Evolutionary conservation across 2,797 vertebrate genomes (phyloP).

Genomic region (Crenuchus spilurus): DNA sequence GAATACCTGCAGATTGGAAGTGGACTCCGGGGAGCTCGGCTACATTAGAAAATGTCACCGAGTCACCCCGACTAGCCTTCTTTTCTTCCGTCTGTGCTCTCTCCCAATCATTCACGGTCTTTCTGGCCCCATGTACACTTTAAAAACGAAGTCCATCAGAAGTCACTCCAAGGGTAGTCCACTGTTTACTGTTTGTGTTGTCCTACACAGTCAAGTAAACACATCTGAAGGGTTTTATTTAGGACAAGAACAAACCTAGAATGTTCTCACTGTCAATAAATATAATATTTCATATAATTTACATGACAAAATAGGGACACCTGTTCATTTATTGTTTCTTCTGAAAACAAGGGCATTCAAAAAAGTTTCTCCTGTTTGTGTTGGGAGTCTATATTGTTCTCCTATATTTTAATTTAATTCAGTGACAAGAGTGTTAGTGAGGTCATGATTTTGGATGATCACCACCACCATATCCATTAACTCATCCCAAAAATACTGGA

Average conservation of each 20-base stretch:
- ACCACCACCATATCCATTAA: no score
- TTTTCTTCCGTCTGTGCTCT: slow-evolving; percentile 24
- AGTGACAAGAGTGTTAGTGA: no score
- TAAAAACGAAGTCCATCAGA: slow-evolving; percentile 27
- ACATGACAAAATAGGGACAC: no score
- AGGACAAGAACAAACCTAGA: neutral
- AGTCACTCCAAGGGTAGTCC: slow-evolving; percentile 44
- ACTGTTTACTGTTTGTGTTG: neutral
- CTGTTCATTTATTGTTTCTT: no score
- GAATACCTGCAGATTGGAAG: slow-evolving; percentile 60
- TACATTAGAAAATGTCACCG: slow-evolving; percentile 61
- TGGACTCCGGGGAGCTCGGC: slow-evolving; percentile 49
- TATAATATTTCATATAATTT: no score
- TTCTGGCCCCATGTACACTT: slow-evolving; percentile 2
- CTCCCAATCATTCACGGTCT: slow-evolving; percentile 22
- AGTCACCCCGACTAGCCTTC: slow-evolving; percentile 45
- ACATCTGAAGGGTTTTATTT: neutral
- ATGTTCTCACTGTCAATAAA: no score
- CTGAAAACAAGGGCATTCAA: no score
- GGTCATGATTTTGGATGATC: no score
- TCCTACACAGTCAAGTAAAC: neutral
- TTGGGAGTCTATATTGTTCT: no score
- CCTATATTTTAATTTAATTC: no score
- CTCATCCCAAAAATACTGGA: no score
- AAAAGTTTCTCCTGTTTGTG: no score